Evolutionary conservation across 2,888 invertebrate species (phyloP).

Genomic region (Athalia rosae): DNA sequence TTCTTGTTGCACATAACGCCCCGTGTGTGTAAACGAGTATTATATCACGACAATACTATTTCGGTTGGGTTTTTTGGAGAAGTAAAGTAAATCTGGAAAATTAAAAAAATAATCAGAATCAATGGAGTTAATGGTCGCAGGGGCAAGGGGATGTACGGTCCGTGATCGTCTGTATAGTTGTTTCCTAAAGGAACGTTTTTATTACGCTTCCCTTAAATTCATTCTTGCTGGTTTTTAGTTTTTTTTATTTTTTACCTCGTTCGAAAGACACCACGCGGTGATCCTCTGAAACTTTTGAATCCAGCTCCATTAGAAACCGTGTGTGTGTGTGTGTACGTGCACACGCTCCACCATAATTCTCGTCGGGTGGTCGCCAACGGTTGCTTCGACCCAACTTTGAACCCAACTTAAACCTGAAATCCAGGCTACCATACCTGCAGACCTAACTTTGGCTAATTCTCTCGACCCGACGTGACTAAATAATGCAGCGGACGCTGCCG

Average conservation of each 20-base stretch:
- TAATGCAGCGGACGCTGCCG: constrained; percentile 33
- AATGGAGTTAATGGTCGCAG: no score
- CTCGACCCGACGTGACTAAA: constrained; percentile 50
- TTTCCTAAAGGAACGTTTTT: no score
- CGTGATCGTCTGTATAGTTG: no score
- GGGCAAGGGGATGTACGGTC: no score
- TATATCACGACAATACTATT: background rate
- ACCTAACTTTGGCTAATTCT: constrained; percentile 60
- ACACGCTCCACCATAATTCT: constrained; percentile 46
- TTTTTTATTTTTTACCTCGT: background rate
- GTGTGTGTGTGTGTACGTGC: background rate
- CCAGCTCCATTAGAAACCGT: constrained; percentile 18
- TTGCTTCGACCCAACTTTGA: constrained; percentile 8
- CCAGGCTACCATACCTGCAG: constrained; percentile 48
- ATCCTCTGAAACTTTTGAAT: constrained; percentile 24
- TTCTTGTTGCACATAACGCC: constrained; percentile 7
- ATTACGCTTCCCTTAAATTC: no score
- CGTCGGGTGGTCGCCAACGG: constrained; percentile 59
- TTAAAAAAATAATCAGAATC: no score
- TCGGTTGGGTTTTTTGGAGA: no score
- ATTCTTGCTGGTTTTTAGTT: no score
- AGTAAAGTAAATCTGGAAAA: no score
- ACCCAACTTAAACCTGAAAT: background rate
- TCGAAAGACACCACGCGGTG: background rate
- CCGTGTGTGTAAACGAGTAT: background rate